Evolutionary conservation across 2,797 vertebrate species (phyloP), one percentile per base, ranked within the genome.

Genomic region (Amblyraja radiata): DNA sequence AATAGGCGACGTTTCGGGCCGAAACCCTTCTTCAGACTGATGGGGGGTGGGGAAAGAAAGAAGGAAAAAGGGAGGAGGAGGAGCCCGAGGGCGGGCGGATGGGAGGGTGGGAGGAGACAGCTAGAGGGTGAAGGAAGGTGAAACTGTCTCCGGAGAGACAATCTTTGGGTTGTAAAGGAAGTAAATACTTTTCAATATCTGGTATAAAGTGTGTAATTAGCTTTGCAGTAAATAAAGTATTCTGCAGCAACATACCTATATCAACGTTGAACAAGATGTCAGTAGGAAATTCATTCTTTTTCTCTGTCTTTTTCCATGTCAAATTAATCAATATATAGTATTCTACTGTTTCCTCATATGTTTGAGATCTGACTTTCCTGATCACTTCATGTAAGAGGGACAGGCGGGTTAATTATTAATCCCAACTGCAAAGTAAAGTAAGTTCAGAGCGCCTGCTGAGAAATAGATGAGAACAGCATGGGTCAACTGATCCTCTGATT

Each of bases 391-490:
- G 61, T 65, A n/a, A 65, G 61, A 88, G 28, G 28, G 32, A 84
- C n/a, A 65, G 18, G 23, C 54, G 28, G n/a, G 61, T 88, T 88
- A 88, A 88, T 65, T 88, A 88, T 88, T 88, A 32, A 88, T 88
- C 6, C 16, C 65, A 88, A 68, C 63, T 18, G 16, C n/a, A 32
- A 36, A 5, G 18, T 88, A 88, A 88, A 88, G n/a, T 68, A n/a
- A 88, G 7, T 68, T 63, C 8, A 88, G 84, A 68, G 18, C 7
- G n/a, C 4, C n/a, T 68, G 63, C 13, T 68, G 63, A 18, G 84
- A 21, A 88, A 88, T 88, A 32, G 28, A 88, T 6, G 61, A n/a
- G 63, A 36, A 16, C 84, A 68, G 84, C 7, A 21, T 88, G 84
- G 61, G 63, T n/a, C 61, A 86, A 63, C n/a, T 86, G 58, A 88